phyloP scores from a whole-genome alignment of 2,888 invertebrate genomes.

The Argyra leucocephala region DNA sequence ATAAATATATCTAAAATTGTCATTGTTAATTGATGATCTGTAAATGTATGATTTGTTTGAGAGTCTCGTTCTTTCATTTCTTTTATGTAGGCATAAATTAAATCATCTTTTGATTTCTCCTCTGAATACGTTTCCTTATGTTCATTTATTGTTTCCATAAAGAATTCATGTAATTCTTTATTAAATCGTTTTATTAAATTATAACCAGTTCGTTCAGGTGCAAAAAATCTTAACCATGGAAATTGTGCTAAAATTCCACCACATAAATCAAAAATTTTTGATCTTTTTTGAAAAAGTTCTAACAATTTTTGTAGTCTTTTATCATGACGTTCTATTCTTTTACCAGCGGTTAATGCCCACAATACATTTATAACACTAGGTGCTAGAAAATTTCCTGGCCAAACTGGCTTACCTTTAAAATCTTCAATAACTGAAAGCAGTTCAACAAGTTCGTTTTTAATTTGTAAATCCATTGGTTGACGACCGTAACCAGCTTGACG shows the following conservation, averaged over 20 bases:
- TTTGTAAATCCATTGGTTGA: conserved; percentile 46
- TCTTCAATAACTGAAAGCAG: conserved; percentile 35
- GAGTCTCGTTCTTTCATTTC: conserved; percentile 46
- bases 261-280: conserved; percentile 50
- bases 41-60: conserved; percentile 32
- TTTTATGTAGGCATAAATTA: conserved; percentile 55
- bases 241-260: conserved; percentile 52
- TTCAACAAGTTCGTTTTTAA: conserved; percentile 48
- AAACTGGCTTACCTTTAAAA: conserved; percentile 28
- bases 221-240: conserved; percentile 55
- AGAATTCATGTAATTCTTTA: conserved; percentile 46
- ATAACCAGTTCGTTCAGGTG: conserved; percentile 53
- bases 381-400: conserved; percentile 44
- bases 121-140: conserved; percentile 46
- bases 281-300: conserved; percentile 44
- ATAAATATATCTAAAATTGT: conserved; percentile 59
- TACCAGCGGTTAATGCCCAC: conserved; percentile 53
- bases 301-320: conserved; percentile 43
- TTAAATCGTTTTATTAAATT: conserved; percentile 51
- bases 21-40: conserved; percentile 55
- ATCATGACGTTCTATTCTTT: conserved; percentile 44
- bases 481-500: conserved; percentile 50
- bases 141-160: conserved; percentile 50
- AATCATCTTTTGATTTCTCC: conserved; percentile 45
- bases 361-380: conserved; percentile 55